Evolutionary conservation across 2,797 vertebrate genomes (phyloP).

Genomic region (Glyptemys insculpta): DNA sequence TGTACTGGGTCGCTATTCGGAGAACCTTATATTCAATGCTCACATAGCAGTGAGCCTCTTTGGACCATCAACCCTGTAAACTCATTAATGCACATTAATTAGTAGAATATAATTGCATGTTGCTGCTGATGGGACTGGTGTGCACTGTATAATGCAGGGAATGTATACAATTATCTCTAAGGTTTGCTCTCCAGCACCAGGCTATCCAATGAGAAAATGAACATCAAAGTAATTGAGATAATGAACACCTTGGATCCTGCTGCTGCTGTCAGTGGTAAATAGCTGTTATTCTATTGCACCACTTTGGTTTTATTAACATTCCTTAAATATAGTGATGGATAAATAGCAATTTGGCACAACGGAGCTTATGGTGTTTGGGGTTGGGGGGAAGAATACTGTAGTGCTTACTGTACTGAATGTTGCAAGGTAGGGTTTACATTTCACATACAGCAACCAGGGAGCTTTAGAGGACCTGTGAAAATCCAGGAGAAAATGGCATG

Average conservation of each 20-base stretch:
- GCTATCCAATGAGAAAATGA: conserved; percentile 65
- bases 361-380: conserved; percentile 27
- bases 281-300: conserved; percentile 41
- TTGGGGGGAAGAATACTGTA: neutral
- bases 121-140: conserved; percentile 48
- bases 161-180: conserved; percentile 48
- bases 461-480: neutral
- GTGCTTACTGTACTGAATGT: neutral
- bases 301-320: conserved; percentile 55
- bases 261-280: conserved; percentile 37
- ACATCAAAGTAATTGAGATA: conserved; percentile 65
- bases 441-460: accelerated
- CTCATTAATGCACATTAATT: conserved; percentile 69
- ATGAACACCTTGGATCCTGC: conserved; percentile 58
- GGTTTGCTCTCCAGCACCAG: conserved; percentile 35
- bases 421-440: neutral
- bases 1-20: conserved; percentile 68
- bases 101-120: conserved; percentile 72
- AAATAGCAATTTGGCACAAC: neutral
- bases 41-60: conserved; percentile 57
- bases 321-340: conserved; percentile 9
- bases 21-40: conserved; percentile 72
- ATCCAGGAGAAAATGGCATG: neutral
- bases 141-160: conserved; percentile 13
- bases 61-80: conserved; percentile 64